phyloP scores from a whole-genome alignment of 2,888 invertebrate species.

The Drosophila mulleri region DNA sequence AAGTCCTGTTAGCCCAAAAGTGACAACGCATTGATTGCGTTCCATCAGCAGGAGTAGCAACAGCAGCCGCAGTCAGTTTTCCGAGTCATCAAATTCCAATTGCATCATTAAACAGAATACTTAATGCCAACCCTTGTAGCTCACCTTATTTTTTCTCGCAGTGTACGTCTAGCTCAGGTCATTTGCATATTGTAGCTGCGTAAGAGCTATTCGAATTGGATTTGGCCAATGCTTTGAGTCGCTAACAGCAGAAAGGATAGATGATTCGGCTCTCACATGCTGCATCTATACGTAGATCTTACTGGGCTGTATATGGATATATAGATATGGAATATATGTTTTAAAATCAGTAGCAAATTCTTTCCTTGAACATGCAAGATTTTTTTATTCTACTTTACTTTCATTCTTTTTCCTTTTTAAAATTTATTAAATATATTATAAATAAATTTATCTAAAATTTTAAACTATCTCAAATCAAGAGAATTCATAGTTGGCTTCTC shows the following conservation, averaged over 20 bases:
- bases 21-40: conserved; percentile 73
- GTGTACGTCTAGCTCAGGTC: conserved; percentile 16
- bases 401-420: no score
- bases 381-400: background rate
- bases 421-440: no score
- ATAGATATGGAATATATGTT: no score
- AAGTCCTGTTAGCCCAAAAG: conserved; percentile 24
- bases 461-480: background rate
- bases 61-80: conserved; percentile 65
- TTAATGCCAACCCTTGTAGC: conserved; percentile 59
- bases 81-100: conserved; percentile 80
- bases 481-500: background rate
- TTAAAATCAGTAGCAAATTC: no score
- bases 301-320: background rate
- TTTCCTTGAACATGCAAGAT: no score
- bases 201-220: background rate
- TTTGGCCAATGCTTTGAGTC: background rate
- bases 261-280: background rate
- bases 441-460: background rate
- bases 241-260: background rate
- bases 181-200: conserved; percentile 25
- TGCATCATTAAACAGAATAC: conserved; percentile 83
- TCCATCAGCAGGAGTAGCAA: conserved; percentile 39
- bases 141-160: conserved; percentile 19
- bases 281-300: background rate